Evolutionary conservation across 2,888 invertebrate genomes (phyloP), one percentile per base, ranked within the genome.

Genomic region (Hyppa rectilinea): DNA sequence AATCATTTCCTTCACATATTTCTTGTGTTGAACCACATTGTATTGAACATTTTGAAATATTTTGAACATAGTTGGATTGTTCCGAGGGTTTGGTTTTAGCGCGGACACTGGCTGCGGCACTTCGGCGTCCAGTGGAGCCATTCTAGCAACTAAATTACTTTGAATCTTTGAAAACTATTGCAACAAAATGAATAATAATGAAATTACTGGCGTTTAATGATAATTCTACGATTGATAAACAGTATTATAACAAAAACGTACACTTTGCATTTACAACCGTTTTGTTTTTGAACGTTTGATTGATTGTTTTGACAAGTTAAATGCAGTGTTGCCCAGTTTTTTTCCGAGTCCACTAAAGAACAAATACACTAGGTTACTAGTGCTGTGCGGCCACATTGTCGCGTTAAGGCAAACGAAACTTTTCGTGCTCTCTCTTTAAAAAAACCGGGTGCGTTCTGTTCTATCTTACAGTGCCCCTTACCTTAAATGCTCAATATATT

Each of bases 41-140:
- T 94, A 96, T 87, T 97, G 97, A 23, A 97, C 97, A 84, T 96
- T 96, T 84, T 96, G 95, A 91, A 97, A 97, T 87, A 97, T 96
- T 85, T 96, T 93, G 75, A 96, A 96, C 92, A 96, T 96, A 3
- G 85, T 87, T 7, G 90, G 86, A 87, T 94, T 91, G 82, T 96
- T 96, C n/a, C 91, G 91, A 47, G 94, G 94, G 66, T 95, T 95
- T 14, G 95, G 93, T 84, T 92, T 94, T 20, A 76, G 65, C 52
- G 83, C 72, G n/a, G 84, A 68, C 49, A 88, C 85, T 43, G 89
- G 65, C 76, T 87, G 88, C 45, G 87, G 80, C 23, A 87, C 75
- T 31, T 92, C 92, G 0, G 82, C 82, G 45, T 92, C 92, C n/a
- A 87, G 88, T 7, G 92, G 88, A 68, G 92, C 88, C 94, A 94